Evolutionary conservation across 1,140 invertebrate species (phyloP).

Genomic region (Sycophila sp.): DNA sequence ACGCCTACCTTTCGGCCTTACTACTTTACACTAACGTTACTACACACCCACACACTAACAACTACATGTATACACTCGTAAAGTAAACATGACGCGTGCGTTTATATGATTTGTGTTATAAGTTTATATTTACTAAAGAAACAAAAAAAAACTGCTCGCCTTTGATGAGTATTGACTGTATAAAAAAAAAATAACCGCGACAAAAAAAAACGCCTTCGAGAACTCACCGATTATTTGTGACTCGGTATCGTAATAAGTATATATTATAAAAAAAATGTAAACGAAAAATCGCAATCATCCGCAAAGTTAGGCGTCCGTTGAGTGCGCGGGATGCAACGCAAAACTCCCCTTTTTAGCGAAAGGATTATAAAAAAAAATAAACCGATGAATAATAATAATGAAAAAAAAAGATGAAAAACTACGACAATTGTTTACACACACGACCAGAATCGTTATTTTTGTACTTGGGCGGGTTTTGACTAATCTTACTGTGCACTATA

Average conservation of each 20-base stretch:
- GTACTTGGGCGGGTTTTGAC: constrained; percentile 31
- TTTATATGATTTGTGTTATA: constrained; percentile 34
- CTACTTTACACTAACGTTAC: constrained; percentile 50
- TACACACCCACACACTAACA: background rate
- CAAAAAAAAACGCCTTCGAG: constrained; percentile 22
- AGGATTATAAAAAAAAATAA: background rate
- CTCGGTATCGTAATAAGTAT: constrained; percentile 24
- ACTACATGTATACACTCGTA: background rate
- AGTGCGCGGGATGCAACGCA: background rate
- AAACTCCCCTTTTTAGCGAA: constrained; percentile 1
- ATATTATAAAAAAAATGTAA: background rate
- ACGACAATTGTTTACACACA: constrained; percentile 11
- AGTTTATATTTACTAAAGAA: constrained; percentile 14
- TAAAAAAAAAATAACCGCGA: constrained; percentile 19
- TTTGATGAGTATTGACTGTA: constrained; percentile 31
- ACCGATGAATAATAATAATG: background rate
- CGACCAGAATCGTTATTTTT: constrained; percentile 36
- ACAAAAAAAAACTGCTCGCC: constrained; percentile 34
- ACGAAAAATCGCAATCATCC: background rate
- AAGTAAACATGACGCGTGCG: constrained; percentile 40
- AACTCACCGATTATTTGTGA: constrained; percentile 31
- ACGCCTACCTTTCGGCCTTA: constrained; percentile 63
- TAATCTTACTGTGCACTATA: constrained; percentile 19
- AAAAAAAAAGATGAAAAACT: background rate
- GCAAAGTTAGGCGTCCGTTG: background rate